A percentile compares a stretch with the other conserved stretches of the same genome.
Conservation (phyloP, 2,888 invertebrate genomes). For the Miltochrista miniata region DNA sequence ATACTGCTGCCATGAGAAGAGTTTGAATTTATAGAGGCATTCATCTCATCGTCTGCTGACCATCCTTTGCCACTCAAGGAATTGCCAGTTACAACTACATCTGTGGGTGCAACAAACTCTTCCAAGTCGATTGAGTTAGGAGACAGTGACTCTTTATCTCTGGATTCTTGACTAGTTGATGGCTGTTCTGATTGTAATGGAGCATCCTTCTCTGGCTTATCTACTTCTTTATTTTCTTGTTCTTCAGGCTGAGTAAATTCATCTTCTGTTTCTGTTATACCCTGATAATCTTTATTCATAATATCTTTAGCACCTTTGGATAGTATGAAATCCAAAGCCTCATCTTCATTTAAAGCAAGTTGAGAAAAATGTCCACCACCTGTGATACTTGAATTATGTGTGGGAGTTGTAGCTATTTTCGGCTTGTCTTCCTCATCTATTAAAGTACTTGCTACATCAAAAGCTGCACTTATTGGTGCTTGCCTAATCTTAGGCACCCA, state of each 20-base stretch:
- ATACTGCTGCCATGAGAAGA: constrained; percentile 79
- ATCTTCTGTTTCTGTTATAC: constrained; percentile 26
- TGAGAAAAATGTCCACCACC: constrained; percentile 69
- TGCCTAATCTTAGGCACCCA: constrained; percentile 92
- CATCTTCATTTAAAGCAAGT: constrained; percentile 86
- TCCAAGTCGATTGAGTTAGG: constrained; percentile 63
- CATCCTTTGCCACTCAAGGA: constrained; percentile 86
- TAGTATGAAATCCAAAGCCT: constrained; percentile 88
- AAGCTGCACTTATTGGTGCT: constrained; percentile 89
- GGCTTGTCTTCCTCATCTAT: constrained; percentile 77
- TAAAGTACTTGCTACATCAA: constrained; percentile 89
- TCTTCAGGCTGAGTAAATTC: constrained; percentile 2
- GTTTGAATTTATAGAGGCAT: constrained; percentile 75
- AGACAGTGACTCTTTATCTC: constrained; percentile 47
- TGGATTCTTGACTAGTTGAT: constrained; percentile 58
- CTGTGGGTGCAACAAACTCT: constrained; percentile 59
- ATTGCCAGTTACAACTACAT: constrained; percentile 82
- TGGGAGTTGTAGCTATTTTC: constrained; percentile 63
- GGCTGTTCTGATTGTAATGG: constrained; percentile 54
- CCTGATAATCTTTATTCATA: constrained; percentile 25
- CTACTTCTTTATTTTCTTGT: constrained; percentile 10
- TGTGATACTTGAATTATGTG: constrained; percentile 57
- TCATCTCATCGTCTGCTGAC: constrained; percentile 85
- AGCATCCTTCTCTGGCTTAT: constrained; percentile 13
- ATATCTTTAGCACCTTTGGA: constrained; percentile 71